Evolutionary conservation across 2,888 invertebrate genomes (phyloP).

Genomic region (Galerucella calmariensis): DNA sequence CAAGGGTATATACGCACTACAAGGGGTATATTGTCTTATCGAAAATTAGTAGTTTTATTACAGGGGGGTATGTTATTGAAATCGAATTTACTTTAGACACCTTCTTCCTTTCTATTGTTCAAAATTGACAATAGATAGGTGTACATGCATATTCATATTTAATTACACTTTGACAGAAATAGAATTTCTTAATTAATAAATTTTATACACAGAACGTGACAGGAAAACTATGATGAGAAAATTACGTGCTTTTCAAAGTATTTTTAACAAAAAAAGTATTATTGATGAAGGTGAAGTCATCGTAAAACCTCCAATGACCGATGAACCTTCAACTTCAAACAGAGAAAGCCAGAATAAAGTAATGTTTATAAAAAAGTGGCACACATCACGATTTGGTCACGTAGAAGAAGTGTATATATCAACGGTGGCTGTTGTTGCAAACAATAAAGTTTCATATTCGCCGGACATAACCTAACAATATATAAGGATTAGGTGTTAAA

Average conservation of each 20-base stretch:
- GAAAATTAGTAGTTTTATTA: neutral
- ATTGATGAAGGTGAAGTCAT: too few relatives aligned
- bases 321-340: too few relatives aligned
- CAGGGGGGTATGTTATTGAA: neutral
- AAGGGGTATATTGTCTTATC: neutral
- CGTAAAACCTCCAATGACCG: too few relatives aligned
- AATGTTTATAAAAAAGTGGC: neutral
- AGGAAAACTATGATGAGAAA: neutral
- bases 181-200: constrained; percentile 9
- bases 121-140: neutral
- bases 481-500: constrained; percentile 50
- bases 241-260: too few relatives aligned
- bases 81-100: neutral
- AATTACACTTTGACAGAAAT: neutral
- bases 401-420: constrained; percentile 28
- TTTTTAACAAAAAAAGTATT: too few relatives aligned
- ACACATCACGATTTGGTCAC: constrained; percentile 25
- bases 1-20: neutral
- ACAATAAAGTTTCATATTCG: constrained; percentile 36
- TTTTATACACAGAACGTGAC: neutral
- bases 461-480: constrained; percentile 41
- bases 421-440: constrained; percentile 21
- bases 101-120: neutral
- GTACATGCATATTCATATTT: constrained; percentile 13
- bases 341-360: too few relatives aligned